phyloP scores from a whole-genome alignment of 2,113 vertebrate genomes.

The Lophochroa leadbeateri region DNA sequence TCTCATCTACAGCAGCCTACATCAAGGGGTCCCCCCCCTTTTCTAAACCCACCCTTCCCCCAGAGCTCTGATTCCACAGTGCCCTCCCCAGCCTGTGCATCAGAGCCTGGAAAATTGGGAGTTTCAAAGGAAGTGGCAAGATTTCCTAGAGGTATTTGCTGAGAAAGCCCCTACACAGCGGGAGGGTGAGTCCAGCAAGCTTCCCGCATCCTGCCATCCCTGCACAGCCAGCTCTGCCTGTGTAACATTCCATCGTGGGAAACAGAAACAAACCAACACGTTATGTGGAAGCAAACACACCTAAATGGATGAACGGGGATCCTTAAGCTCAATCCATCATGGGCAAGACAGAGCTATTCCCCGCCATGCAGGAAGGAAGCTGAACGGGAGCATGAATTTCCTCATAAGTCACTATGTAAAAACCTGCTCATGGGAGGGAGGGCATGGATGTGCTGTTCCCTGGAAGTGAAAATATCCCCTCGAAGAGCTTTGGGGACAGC shows the following conservation, averaged over 20 bases:
- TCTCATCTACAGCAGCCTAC: neutral
- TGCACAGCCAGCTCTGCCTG: neutral
- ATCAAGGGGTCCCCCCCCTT: neutral
- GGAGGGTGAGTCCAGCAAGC: neutral
- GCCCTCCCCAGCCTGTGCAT: neutral
- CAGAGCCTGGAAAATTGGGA: neutral
- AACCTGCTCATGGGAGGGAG: too few species aligned
- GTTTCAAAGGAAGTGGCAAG: neutral
- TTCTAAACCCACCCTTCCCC: neutral
- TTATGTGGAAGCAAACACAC: neutral
- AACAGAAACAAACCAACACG: neutral
- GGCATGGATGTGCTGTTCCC: too few species aligned
- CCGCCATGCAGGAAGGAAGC: neutral
- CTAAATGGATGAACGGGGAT: fast-evolving
- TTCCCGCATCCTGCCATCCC: neutral
- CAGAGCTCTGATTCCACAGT: neutral
- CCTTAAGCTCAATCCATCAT: neutral
- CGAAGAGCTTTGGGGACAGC: too few species aligned
- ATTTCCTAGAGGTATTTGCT: neutral
- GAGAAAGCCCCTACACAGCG: neutral
- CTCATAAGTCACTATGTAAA: too few species aligned
- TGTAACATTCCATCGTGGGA: fast-evolving
- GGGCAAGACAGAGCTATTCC: neutral
- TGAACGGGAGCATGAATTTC: neutral
- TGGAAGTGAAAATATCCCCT: too few species aligned